Conservation (phyloP, 2,113 vertebrate genomes). For the Corydoras maculifer region DNA sequence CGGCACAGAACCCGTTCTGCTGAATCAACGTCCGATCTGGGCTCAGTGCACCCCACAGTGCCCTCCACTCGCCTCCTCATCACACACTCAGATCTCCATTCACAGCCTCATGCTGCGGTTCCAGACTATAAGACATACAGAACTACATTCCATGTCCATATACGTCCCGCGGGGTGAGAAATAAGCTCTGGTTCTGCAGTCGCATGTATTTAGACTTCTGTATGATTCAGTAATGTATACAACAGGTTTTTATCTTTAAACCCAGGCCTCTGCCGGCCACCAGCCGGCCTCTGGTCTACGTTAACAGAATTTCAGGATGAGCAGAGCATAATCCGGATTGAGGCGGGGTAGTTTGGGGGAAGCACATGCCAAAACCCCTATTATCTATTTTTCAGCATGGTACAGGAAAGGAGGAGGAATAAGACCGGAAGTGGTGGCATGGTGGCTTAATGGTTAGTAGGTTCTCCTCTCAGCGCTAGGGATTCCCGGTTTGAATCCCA, state of each 20-base stretch:
- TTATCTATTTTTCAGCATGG: slow-evolving; percentile 16
- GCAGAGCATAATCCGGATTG: slow-evolving; percentile 9
- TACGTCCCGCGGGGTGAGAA: slow-evolving; percentile 60
- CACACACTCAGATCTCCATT: slow-evolving; percentile 29
- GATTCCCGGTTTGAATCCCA: too few species aligned
- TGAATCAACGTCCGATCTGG: too few species aligned
- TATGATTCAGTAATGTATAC: slow-evolving; percentile 70
- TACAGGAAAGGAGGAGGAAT: slow-evolving; percentile 46
- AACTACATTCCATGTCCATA: slow-evolving; percentile 71
- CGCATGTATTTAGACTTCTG: slow-evolving; percentile 71
- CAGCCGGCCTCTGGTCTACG: slow-evolving; percentile 21
- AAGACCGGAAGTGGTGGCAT: slow-evolving; percentile 39
- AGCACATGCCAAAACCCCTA: slow-evolving; percentile 9
- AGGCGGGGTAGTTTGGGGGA: slow-evolving; percentile 1
- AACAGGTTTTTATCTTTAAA: slow-evolving; percentile 51
- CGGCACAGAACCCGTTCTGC: too few species aligned
- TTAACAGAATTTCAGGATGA: slow-evolving; percentile 29
- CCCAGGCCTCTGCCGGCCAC: slow-evolving; percentile 17
- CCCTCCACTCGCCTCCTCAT: too few species aligned
- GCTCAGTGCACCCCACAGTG: too few species aligned
- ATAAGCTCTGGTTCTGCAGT: slow-evolving; percentile 53
- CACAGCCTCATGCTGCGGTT: slow-evolving; percentile 50
- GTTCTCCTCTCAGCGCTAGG: too few species aligned
- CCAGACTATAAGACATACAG: slow-evolving; percentile 52
- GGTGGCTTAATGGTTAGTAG: too few species aligned